A percentile compares a stretch with the other conserved stretches of the same genome.
Conservation (phyloP, 2,797 vertebrate species). For the Anabacerthia variegaticeps region DNA sequence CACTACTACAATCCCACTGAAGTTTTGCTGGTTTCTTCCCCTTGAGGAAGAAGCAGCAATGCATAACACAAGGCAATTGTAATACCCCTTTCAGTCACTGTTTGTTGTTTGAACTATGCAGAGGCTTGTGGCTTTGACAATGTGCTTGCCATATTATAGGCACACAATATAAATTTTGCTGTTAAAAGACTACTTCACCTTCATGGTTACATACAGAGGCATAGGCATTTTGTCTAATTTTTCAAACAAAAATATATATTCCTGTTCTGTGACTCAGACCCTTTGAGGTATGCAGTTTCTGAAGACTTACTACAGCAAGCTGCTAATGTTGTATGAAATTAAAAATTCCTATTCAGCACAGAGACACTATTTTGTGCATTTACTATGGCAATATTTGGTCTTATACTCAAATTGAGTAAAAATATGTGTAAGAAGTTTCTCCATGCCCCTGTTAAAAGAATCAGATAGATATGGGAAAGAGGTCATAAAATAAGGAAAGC, state of each 20-base stretch:
- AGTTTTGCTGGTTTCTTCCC: neutral
- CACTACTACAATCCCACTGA: neutral
- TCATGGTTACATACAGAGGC: neutral
- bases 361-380: neutral
- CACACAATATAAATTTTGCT: neutral
- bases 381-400: neutral
- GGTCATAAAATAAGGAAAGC: neutral
- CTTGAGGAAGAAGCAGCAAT: neutral
- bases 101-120: neutral
- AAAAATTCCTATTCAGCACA: constrained; percentile 2
- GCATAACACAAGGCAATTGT: neutral
- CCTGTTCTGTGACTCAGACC: neutral
- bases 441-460: neutral
- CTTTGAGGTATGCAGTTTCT: neutral
- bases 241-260: neutral
- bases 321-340: constrained; percentile 59
- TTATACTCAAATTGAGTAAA: neutral
- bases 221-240: neutral
- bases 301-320: neutral
- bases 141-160: neutral
- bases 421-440: neutral
- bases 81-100: neutral
- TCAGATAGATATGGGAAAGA: neutral
- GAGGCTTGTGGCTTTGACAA: neutral
- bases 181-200: neutral